Percentiles rank a stretch among this genome's conserved stretches.
Conservation (phyloP, 2,113 vertebrate species). For the Archilochus colubris region DNA sequence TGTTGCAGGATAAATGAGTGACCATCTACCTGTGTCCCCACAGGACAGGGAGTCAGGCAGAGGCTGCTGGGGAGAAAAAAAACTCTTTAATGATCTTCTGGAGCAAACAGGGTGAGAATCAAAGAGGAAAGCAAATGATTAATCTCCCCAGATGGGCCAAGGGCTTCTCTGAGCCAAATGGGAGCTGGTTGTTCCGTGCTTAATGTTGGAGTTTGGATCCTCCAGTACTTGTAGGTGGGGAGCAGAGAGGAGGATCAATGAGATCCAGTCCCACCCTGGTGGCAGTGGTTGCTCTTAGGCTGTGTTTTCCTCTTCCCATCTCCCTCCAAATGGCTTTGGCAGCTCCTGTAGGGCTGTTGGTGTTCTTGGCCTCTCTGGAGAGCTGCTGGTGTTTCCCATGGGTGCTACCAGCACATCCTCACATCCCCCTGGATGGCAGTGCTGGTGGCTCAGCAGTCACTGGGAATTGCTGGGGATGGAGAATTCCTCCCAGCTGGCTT, state of each 20-base stretch:
- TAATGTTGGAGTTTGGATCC: neutral
- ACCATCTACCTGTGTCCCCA: neutral
- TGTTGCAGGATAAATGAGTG: neutral
- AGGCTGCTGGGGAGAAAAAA: neutral
- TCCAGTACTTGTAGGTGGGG: neutral
- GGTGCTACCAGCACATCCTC: neutral
- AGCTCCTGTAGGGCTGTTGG: neutral
- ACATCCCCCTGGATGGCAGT: fast-evolving
- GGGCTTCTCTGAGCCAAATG: neutral
- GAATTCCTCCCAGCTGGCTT: neutral
- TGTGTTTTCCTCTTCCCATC: neutral
- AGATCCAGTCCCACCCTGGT: neutral
- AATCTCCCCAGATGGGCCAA: neutral
- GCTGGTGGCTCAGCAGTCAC: neutral
- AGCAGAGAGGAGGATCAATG: neutral
- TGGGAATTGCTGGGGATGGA: neutral
- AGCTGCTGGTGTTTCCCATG: neutral
- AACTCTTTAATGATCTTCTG: neutral
- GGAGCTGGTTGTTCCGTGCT: neutral
- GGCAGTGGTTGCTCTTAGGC: neutral
- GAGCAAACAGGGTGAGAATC: neutral
- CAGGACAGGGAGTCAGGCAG: neutral
- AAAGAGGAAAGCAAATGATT: neutral
- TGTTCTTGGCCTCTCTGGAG: neutral
- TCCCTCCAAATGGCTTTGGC: neutral